Evolutionary conservation across 2,797 vertebrate genomes (phyloP).

Genomic region (Sebastolobus alascanus): DNA sequence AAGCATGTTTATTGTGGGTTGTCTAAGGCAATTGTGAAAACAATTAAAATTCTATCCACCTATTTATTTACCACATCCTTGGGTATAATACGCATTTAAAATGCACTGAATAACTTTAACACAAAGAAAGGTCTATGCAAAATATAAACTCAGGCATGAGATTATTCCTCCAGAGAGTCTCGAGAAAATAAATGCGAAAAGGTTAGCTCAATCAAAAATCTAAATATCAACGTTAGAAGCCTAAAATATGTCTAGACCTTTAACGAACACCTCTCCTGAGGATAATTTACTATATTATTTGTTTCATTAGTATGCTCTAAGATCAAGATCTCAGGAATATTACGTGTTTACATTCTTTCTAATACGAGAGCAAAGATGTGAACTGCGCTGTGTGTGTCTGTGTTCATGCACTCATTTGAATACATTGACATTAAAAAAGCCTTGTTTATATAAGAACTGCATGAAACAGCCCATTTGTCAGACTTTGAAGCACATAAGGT

Average conservation of each 20-base stretch:
- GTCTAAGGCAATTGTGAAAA: background rate
- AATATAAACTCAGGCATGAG: slow-evolving; percentile 17
- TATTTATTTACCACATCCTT: slow-evolving; percentile 5
- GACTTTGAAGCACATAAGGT: slow-evolving; percentile 46
- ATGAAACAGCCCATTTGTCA: slow-evolving; percentile 54
- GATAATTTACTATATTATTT: slow-evolving; percentile 13
- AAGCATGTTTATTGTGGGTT: background rate
- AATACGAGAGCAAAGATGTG: slow-evolving; percentile 5
- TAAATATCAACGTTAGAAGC: slow-evolving; percentile 31
- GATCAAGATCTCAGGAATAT: background rate
- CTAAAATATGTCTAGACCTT: slow-evolving; percentile 20
- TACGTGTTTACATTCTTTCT: slow-evolving; percentile 9
- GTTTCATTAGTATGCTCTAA: slow-evolving; percentile 17
- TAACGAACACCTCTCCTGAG: slow-evolving; percentile 13
- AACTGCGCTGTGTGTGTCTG: slow-evolving; percentile 5
- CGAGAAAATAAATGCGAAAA: slow-evolving; percentile 30
- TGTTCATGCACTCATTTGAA: slow-evolving; percentile 54
- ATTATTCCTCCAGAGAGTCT: slow-evolving; percentile 4
- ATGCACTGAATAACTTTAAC: background rate
- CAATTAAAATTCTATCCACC: background rate
- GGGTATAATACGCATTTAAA: slow-evolving; percentile 1
- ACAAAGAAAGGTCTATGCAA: slow-evolving; percentile 6
- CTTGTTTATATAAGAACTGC: slow-evolving; percentile 49
- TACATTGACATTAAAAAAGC: slow-evolving; percentile 62
- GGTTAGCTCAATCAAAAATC: slow-evolving; percentile 45